Base-by-base conservation (phyloP, 1,140 invertebrate species). In the Zaprionus ornatus region DNA sequence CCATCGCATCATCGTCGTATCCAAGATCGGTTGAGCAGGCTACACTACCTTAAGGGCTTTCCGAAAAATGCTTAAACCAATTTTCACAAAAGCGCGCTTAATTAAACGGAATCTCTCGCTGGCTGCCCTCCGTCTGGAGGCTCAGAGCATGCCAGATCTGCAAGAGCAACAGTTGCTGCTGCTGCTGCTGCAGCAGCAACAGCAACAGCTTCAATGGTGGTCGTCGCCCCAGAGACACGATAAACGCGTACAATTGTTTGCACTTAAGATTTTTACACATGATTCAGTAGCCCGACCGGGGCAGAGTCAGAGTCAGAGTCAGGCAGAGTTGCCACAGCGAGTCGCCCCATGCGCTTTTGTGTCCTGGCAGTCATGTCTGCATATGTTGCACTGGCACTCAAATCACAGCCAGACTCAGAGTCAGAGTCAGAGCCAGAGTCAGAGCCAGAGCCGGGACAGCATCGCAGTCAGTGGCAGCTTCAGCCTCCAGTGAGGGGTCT, bases 261-360 rank as follows among this genome's bases (percentile, higher is more conserved):
- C 86, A 92, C 87, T 92, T 91, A 91, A 91, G 90, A 91, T 91
- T 91, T 91, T 91, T 91, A 91, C 90, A 91, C 90, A 91, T 90
- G 90, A 91, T 91, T 91, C 85, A 88, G 84, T 82, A 85, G 85
- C 85, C 77, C 71, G 70, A 77, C 74, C 84, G 21, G n/a, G 37
- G 37, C 37, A 60, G 68, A 37, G 65, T 37, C 74, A 65, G 61
- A 69, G 59, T 40, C 65, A 75, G 67, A 74, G 65, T 65, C 67
- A 76, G 72, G 29, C 64, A 42, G 52, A 45, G 54, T 32, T 32
- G 29, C 29, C 13, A 15, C 29, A 67, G 57, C 52, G 27, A 48
- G 45, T 50, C 62, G 45, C 21, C 61, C 77, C 64, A 69, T 63
- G 55, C 48, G 62, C 78, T 71, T 75, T 66, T 64, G 79, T 75